Percentiles rank a stretch among this genome's conserved stretches.
Evolutionary conservation across 1,140 invertebrate species (phyloP).

Genomic region (Tyrophagus putrescentiae): DNA sequence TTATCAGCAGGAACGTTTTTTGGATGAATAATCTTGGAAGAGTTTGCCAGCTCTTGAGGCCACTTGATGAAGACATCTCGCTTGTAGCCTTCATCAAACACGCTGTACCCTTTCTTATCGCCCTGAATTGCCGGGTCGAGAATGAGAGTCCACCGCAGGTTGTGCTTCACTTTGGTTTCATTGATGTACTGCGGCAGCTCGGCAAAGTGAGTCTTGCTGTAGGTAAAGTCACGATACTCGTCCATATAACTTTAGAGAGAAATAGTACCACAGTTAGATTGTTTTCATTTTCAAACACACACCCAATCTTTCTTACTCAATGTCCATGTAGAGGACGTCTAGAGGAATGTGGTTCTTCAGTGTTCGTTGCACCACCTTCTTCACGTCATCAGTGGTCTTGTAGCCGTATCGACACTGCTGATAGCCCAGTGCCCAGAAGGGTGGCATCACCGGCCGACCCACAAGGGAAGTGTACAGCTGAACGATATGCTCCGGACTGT

Average conservation of each 20-base stretch:
- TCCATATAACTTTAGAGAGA: too few species aligned
- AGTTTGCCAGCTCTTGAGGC: background rate
- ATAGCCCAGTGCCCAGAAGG: slow-evolving; percentile 37
- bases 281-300: too few species aligned
- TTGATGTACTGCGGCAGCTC: too few species aligned
- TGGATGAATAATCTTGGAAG: background rate
- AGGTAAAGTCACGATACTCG: too few species aligned
- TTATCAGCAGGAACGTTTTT: background rate
- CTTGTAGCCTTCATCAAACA: slow-evolving; percentile 2
- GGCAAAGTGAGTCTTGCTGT: too few species aligned
- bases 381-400: slow-evolving; percentile 36
- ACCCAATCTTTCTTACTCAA: too few species aligned
- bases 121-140: background rate
- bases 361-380: slow-evolving; percentile 32
- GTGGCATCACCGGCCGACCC: slow-evolving; percentile 32
- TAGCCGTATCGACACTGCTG: slow-evolving; percentile 26
- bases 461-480: slow-evolving; percentile 35
- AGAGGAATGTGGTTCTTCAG: slow-evolving; percentile 32
- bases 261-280: too few species aligned
- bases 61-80: slow-evolving; percentile 14
- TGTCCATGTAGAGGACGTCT: too few species aligned
- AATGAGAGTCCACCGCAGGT: slow-evolving; percentile 1
- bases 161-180: too few species aligned
- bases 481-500: slow-evolving; percentile 38
- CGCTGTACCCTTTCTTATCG: background rate